These are phyloP conservation scores for Iguana delicatissima DNA, from an alignment of 2,797 vertebrate species.

Conservation along the genomic window DNA sequence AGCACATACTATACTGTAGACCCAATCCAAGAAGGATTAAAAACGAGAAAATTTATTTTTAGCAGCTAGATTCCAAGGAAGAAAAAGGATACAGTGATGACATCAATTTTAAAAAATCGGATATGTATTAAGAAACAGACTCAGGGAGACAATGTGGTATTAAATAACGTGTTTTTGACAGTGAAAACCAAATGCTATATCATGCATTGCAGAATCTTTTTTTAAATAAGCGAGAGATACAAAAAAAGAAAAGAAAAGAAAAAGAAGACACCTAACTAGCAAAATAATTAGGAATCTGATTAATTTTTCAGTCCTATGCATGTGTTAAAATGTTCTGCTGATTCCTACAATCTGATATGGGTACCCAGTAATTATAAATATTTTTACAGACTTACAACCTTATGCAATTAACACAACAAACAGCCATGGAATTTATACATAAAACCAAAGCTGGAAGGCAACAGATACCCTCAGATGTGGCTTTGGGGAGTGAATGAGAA, in stretches of 20 bases:
- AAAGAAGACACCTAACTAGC: not conserved
- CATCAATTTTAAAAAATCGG: not conserved
- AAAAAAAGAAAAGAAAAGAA: too few relatives aligned
- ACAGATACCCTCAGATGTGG: not conserved
- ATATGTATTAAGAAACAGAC: not conserved
- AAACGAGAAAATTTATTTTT: not conserved
- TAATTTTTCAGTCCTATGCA: not conserved
- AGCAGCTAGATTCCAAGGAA: not conserved
- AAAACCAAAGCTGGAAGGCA: not conserved
- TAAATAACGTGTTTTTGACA: not conserved
- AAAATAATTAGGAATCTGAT: not conserved
- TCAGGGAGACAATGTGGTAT: not conserved
- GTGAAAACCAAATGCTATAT: not conserved
- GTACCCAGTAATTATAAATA: not conserved
- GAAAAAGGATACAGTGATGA: not conserved
- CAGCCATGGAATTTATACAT: not conserved
- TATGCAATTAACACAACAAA: not conserved
- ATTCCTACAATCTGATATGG: not conserved
- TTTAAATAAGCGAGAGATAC: not conserved
- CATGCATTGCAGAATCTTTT: too few relatives aligned
- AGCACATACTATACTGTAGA: not conserved
- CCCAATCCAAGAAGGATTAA: too few relatives aligned
- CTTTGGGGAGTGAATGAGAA: not conserved
- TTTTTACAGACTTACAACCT: not conserved
- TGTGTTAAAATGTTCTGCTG: not conserved